Evolutionary conservation across 2,797 vertebrate species (phyloP).

Genomic region (Enteromius paludinosus): DNA sequence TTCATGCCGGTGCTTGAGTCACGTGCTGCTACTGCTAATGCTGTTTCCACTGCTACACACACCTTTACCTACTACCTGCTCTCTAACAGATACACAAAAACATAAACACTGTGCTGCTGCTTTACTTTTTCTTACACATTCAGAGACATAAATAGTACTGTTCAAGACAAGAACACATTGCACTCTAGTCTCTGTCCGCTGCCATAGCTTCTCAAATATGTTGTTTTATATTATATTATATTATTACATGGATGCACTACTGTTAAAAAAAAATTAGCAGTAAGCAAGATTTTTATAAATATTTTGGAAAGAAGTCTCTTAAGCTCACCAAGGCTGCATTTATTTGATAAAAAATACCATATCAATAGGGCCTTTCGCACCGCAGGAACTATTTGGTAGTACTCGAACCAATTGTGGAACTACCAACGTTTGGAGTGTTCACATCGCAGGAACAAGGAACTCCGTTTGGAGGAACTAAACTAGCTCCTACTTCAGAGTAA

Average conservation of each 20-base stretch:
- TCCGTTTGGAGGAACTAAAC: no score
- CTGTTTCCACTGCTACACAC: conserved; percentile 36
- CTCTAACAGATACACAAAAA: conserved; percentile 9
- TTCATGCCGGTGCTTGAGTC: conserved; percentile 62
- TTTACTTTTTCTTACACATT: background rate
- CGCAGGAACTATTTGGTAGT: no score
- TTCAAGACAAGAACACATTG: background rate
- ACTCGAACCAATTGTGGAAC: no score
- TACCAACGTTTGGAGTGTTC: no score
- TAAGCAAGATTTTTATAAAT: background rate
- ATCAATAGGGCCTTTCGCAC: no score
- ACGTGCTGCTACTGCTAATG: conserved; percentile 49
- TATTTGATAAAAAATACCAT: background rate
- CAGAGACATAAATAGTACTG: background rate
- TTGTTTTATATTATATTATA: background rate
- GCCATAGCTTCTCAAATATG: background rate
- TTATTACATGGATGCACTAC: background rate
- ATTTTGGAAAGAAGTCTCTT: background rate
- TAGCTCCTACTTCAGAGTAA: no score
- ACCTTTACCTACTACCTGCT: conserved; percentile 30
- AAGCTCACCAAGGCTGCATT: background rate
- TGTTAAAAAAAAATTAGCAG: background rate
- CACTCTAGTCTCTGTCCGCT: background rate
- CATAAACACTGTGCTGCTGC: background rate
- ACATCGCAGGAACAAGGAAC: no score